Evolutionary conservation across 2,797 vertebrate species (phyloP).

Genomic region (Balearica regulorum): DNA sequence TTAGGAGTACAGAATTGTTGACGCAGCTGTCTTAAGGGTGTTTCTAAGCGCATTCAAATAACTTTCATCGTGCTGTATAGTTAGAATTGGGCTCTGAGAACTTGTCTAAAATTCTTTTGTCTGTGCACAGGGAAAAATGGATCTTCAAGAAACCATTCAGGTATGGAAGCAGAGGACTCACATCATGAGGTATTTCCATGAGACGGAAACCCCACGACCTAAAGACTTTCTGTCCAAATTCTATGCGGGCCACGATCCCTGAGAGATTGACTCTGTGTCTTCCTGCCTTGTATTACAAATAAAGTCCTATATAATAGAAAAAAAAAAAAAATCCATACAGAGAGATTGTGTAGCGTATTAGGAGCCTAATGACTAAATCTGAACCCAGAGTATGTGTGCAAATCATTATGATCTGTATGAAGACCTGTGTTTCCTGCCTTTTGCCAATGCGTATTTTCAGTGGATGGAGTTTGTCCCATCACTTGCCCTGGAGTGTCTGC

Average conservation of each 20-base stretch:
- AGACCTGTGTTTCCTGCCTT: background rate
- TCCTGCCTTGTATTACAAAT: constrained; percentile 57
- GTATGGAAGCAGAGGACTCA: constrained; percentile 97
- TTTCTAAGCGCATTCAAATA: background rate
- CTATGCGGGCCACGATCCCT: constrained; percentile 86
- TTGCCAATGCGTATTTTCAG: background rate
- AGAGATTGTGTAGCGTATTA: background rate
- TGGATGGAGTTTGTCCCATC: background rate
- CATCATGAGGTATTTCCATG: constrained; percentile 90
- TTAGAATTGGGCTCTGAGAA: background rate
- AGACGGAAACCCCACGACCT: constrained; percentile 79
- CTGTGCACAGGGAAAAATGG: constrained; percentile 88
- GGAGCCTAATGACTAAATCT: background rate
- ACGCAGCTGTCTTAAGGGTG: background rate
- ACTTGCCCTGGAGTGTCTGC: background rate
- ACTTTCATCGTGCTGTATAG: background rate
- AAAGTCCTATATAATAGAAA: constrained; percentile 42
- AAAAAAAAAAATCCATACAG: background rate
- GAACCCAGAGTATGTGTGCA: background rate
- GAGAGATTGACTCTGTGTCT: constrained; percentile 62
- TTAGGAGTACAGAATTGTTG: background rate
- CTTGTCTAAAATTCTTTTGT: background rate
- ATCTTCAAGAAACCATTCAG: constrained; percentile 90
- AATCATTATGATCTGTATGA: background rate
- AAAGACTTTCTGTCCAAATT: constrained; percentile 93